These are phyloP conservation scores for Drosophila lutescens DNA, from an alignment of 2,888 invertebrate genomes.

Conservation along the genomic window DNA sequence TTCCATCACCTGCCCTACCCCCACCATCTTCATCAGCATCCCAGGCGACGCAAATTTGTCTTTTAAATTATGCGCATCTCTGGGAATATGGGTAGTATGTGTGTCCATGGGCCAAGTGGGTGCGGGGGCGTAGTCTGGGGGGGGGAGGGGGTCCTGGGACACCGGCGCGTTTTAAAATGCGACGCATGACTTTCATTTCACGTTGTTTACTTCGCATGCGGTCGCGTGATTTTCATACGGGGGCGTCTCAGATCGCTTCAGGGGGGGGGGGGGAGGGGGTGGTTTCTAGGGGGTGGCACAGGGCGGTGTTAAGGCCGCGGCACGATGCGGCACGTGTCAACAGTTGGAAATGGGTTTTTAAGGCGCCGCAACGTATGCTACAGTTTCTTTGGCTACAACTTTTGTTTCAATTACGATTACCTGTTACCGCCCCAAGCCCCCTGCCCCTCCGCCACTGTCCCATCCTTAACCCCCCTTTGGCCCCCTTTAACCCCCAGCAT, in stretches of 20 bases:
- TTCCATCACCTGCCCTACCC: background rate
- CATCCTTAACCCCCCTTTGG: background rate
- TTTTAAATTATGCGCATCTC: constrained; percentile 77
- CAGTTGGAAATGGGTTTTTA: constrained; percentile 79
- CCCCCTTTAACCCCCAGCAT: background rate
- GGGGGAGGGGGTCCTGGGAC: constrained; percentile 43
- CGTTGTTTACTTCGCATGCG: constrained; percentile 77
- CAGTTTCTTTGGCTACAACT: constrained; percentile 71
- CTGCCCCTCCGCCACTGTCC: background rate
- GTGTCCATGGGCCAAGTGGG: constrained; percentile 4
- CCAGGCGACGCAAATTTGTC: constrained; percentile 66
- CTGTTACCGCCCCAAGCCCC: constrained; percentile 53
- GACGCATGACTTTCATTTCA: constrained; percentile 78
- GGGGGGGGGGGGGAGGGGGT: background rate
- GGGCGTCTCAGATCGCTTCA: constrained; percentile 30
- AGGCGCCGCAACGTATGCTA: constrained; percentile 76
- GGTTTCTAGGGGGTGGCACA: background rate
- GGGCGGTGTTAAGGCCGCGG: constrained; percentile 26
- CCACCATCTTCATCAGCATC: constrained; percentile 30
- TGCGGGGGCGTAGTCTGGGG: background rate
- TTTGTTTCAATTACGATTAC: constrained; percentile 76
- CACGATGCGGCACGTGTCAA: constrained; percentile 75
- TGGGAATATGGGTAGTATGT: constrained; percentile 13
- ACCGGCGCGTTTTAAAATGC: constrained; percentile 70
- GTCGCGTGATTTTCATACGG: constrained; percentile 72